phyloP scores from a whole-genome alignment of 2,797 vertebrate genomes.

The Taenioides sp. region DNA sequence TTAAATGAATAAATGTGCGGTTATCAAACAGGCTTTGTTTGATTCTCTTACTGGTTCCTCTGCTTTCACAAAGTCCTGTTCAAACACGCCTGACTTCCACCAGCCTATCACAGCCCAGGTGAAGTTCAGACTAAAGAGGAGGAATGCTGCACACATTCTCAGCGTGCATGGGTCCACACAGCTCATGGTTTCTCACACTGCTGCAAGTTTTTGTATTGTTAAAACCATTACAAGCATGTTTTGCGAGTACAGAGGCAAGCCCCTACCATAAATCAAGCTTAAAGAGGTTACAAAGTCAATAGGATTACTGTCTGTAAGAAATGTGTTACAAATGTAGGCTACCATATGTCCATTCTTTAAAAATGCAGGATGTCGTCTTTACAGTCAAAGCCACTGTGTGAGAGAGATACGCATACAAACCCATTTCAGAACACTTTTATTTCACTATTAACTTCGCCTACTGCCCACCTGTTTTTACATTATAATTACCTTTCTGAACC shows the following conservation, averaged over 20 bases:
- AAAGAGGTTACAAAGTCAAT: background rate
- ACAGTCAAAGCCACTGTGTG: background rate
- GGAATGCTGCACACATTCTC: slow-evolving; percentile 53
- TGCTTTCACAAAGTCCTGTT: slow-evolving; percentile 42
- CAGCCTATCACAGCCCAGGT: slow-evolving; percentile 40
- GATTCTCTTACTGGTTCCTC: slow-evolving; percentile 35
- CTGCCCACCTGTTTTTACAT: slow-evolving; percentile 63
- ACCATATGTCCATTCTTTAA: background rate
- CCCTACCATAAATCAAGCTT: background rate
- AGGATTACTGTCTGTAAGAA: background rate
- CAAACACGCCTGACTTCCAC: slow-evolving; percentile 46
- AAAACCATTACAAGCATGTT: background rate
- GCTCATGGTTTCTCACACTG: background rate
- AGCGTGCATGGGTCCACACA: slow-evolving; percentile 4
- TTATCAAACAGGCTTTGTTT: slow-evolving; percentile 35
- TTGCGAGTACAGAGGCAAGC: background rate
- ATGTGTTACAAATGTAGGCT: slow-evolving; percentile 1
- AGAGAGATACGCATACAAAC: background rate
- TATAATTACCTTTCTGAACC: slow-evolving; percentile 37
- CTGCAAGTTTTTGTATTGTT: background rate
- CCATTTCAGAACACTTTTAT: background rate
- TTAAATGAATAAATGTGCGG: background rate
- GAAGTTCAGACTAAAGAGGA: slow-evolving; percentile 48
- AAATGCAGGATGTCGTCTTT: background rate
- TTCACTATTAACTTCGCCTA: slow-evolving; percentile 11